Evolutionary conservation across 2,797 vertebrate genomes (phyloP), one percentile per base, ranked within the genome.

Genomic region (Acipenser ruthenus): DNA sequence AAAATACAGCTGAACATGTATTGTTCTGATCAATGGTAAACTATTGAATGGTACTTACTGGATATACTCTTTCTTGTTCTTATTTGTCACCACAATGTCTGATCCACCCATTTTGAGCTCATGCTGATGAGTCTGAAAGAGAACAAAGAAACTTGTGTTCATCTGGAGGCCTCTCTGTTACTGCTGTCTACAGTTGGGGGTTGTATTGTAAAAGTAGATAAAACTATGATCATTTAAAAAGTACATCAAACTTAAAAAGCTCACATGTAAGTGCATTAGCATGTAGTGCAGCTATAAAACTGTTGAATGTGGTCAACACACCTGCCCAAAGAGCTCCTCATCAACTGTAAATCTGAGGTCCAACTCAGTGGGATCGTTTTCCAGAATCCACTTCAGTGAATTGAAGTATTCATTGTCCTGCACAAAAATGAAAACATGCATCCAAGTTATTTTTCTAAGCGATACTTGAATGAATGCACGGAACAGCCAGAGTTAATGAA

Each of bases 331-430:
- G 50, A 96, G 92, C 64, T 98, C 95, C 72, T 98, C 96, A 53
- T 99, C 96, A 13, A 97, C 92, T 67, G 93, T 87, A 80, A 98
- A 98, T 72, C 90, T 91, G 72, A 98, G 83, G 82, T 98, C 96
- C 82, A 99, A 75, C 69, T 98, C 96, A 49, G 90, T 76, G 2
- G 96, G 96, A 73, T 99, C 95, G 15, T 99, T 97, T 83, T 97
- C 94, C 80, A 99, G 87, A 85, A 99, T 99, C 96, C 96, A 99
- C 72, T 84, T 91, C 64, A 99, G 77, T 51, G 96, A 99, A 83
- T 96, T 99, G 65, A 96, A 97, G 81, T 99, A 99, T 73, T 99
- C 96, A 65, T 92, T 92, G 73, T 99, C 96, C 96, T 99, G 74
- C 50, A 60, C 51, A 55, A 75, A 69, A 71, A 52, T 10, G 64